These are phyloP conservation scores for Gastrophryne carolinensis DNA, from an alignment of 2,797 vertebrate species.

Conservation along the genomic window DNA sequence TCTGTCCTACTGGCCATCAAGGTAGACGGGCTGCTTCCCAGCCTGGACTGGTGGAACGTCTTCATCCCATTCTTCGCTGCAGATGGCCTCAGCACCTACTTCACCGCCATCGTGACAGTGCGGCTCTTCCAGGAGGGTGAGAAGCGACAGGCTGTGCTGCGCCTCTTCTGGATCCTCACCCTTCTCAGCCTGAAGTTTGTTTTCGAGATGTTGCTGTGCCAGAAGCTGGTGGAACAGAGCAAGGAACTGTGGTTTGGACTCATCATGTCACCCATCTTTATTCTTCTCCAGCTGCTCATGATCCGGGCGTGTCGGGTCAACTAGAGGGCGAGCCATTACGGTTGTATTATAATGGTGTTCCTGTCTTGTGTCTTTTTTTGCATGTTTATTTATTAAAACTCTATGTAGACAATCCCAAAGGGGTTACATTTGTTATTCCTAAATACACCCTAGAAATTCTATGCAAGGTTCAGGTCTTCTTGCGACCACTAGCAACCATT, in stretches of 20 bases:
- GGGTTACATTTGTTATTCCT: too few species aligned
- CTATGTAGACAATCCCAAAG: neutral
- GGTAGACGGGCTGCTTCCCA: constrained; percentile 71
- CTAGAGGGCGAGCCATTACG: constrained; percentile 55
- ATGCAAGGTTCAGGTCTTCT: too few species aligned
- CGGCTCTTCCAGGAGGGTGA: constrained; percentile 97
- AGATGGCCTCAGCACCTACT: constrained; percentile 97
- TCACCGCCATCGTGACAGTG: constrained; percentile 95
- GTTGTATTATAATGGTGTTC: neutral
- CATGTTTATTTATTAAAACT: constrained; percentile 44
- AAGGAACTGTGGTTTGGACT: constrained; percentile 92
- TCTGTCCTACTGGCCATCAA: constrained; percentile 86
- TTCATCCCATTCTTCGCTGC: constrained; percentile 91
- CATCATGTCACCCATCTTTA: constrained; percentile 92
- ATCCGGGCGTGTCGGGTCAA: constrained; percentile 95
- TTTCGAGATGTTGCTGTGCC: constrained; percentile 95
- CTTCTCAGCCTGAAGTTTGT: constrained; percentile 97
- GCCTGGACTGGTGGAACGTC: constrained; percentile 90
- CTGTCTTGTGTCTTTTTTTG: neutral
- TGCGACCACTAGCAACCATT: too few species aligned
- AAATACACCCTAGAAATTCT: too few species aligned
- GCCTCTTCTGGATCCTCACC: constrained; percentile 95
- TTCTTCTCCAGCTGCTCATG: constrained; percentile 96
- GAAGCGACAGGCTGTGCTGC: constrained; percentile 89
- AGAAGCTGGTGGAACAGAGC: constrained; percentile 88